Evolutionary conservation across 1,140 invertebrate species (phyloP).

Genomic region (Calephelis virginiensis): DNA sequence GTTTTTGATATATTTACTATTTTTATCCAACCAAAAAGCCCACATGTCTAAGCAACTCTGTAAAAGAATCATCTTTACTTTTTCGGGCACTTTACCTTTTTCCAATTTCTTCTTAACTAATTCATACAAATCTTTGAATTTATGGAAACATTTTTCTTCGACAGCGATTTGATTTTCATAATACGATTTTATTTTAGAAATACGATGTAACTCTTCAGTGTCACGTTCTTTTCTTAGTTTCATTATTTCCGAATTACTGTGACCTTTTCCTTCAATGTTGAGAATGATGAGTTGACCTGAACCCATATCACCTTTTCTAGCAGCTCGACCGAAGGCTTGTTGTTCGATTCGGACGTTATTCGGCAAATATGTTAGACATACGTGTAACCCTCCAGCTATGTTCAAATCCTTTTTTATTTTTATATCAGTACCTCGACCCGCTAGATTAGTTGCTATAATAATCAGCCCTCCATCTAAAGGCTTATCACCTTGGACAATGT

Average conservation of each 20-base stretch:
- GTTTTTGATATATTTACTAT: background rate
- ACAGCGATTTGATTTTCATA: slow-evolving; percentile 17
- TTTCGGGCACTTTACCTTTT: background rate
- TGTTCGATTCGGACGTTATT: slow-evolving; percentile 19
- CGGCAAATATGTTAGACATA: slow-evolving; percentile 18
- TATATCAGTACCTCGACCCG: slow-evolving; percentile 23
- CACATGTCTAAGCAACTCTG: slow-evolving; percentile 24
- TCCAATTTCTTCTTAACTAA: slow-evolving; percentile 17
- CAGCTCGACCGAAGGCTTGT: slow-evolving; percentile 21
- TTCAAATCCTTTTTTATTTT: slow-evolving; percentile 16
- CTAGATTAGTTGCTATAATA: slow-evolving; percentile 23
- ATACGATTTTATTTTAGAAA: slow-evolving; percentile 18
- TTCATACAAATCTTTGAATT: slow-evolving; percentile 18
- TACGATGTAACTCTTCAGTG: slow-evolving; percentile 10
- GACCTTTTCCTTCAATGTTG: background rate
- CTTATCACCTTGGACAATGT: slow-evolving; percentile 13
- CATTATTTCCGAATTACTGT: slow-evolving; percentile 11
- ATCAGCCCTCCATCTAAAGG: slow-evolving; percentile 7
- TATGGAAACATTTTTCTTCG: slow-evolving; percentile 22
- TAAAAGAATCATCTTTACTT: slow-evolving; percentile 16
- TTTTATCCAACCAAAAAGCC: slow-evolving; percentile 22
- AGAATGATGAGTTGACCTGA: slow-evolving; percentile 18
- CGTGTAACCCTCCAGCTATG: slow-evolving; percentile 9
- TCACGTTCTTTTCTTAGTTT: slow-evolving; percentile 23
- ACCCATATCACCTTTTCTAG: slow-evolving; percentile 18